Conservation (phyloP, 2,888 invertebrate genomes). For the Diarsia dahlii region DNA sequence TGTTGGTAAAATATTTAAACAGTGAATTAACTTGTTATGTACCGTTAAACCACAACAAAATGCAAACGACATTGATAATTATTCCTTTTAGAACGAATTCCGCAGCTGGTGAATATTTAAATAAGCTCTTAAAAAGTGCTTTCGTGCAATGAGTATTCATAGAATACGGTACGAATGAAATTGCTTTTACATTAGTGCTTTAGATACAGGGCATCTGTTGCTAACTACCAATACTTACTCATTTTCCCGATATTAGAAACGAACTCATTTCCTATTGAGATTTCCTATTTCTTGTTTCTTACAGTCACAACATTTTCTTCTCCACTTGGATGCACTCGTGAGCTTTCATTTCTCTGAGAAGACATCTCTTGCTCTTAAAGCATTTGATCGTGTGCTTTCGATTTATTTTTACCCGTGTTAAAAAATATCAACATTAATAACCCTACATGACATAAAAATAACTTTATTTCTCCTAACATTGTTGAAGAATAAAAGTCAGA, state of each 20-base stretch:
- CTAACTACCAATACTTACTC: slow-evolving; percentile 20
- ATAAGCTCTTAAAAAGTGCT: slow-evolving; percentile 57
- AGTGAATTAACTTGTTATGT: slow-evolving; percentile 66
- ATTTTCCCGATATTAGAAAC: slow-evolving; percentile 4
- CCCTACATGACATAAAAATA: neutral
- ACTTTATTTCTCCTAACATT: neutral
- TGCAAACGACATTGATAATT: slow-evolving; percentile 65
- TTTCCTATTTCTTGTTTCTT: neutral
- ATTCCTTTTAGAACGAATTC: slow-evolving; percentile 56
- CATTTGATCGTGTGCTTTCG: neutral
- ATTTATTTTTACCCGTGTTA: neutral
- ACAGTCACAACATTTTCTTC: neutral
- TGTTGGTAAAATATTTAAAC: slow-evolving; percentile 40
- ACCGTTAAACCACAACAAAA: slow-evolving; percentile 61
- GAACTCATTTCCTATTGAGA: neutral
- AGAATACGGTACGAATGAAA: slow-evolving; percentile 59
- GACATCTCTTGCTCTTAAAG: neutral
- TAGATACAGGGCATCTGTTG: slow-evolving; percentile 44
- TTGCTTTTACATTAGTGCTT: slow-evolving; percentile 65
- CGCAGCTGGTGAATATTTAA: slow-evolving; percentile 63
- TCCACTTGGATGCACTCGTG: neutral
- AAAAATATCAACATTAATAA: neutral
- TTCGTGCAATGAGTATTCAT: slow-evolving; percentile 59
- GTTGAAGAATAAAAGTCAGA: slow-evolving; percentile 4
- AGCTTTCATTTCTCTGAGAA: slow-evolving; percentile 1